A percentile compares a stretch with the other conserved stretches of the same genome.
phyloP scores from a whole-genome alignment of 2,888 invertebrate species.

The Sminthurinus aureus region DNA sequence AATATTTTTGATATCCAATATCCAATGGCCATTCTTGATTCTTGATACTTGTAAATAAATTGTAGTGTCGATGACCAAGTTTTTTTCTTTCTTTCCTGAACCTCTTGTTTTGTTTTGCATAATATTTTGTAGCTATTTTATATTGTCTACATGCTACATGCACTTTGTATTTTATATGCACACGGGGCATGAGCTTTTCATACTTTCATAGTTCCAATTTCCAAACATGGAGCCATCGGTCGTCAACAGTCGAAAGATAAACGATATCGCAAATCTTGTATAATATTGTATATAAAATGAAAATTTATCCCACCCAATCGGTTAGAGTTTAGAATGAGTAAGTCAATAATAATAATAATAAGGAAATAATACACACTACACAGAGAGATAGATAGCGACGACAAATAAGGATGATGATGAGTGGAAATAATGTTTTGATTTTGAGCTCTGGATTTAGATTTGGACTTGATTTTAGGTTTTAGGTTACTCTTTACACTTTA shows the following conservation, averaged over 20 bases:
- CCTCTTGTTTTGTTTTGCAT: background rate
- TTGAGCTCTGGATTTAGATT: too few species aligned
- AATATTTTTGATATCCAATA: too few species aligned
- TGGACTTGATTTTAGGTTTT: too few species aligned
- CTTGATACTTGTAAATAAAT: background rate
- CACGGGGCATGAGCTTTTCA: too few species aligned
- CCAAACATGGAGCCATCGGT: conserved; percentile 24
- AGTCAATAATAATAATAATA: background rate
- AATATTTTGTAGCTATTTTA: background rate
- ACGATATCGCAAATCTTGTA: conserved; percentile 40
- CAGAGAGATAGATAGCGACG: background rate
- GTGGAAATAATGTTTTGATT: background rate
- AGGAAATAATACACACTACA: too few species aligned
- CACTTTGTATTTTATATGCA: too few species aligned
- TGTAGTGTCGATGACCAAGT: conserved; percentile 28
- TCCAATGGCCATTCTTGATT: too few species aligned
- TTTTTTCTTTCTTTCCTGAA: background rate
- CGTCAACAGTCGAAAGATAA: conserved; percentile 24
- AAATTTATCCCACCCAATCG: conserved; percentile 30
- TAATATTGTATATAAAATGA: conserved; percentile 10
- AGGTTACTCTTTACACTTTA: too few species aligned
- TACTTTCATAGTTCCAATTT: background rate
- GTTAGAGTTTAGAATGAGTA: conserved; percentile 10
- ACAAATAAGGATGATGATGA: background rate
- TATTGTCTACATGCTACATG: too few species aligned